Evolutionary conservation across 2,888 invertebrate genomes (phyloP).

Genomic region (Elysia crispata): DNA sequence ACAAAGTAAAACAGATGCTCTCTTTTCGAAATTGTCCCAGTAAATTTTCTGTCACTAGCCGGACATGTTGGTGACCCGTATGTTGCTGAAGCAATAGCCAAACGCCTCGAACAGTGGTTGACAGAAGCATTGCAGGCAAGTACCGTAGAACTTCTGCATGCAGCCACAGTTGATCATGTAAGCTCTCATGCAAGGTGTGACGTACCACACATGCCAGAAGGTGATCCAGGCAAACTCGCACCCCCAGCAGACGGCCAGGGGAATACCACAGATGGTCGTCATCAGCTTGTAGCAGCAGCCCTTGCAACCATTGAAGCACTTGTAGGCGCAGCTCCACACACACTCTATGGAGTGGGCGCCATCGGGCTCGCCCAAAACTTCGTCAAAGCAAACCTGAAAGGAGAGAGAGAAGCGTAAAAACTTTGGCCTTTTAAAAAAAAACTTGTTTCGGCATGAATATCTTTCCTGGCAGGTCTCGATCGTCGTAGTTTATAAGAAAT

Average conservation of each 20-base stretch:
- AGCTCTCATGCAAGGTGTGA: constrained; percentile 83
- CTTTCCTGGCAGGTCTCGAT: too few relatives aligned
- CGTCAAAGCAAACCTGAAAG: constrained; percentile 63
- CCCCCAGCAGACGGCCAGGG: constrained; percentile 82
- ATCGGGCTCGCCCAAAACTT: constrained; percentile 70
- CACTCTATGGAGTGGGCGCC: constrained; percentile 81
- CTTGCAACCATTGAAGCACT: constrained; percentile 83
- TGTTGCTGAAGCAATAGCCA: constrained; percentile 63
- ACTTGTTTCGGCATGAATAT: too few relatives aligned
- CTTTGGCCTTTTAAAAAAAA: too few relatives aligned
- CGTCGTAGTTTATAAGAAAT: too few relatives aligned
- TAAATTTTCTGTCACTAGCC: constrained; percentile 2
- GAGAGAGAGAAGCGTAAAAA: constrained; percentile 2
- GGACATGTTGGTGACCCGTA: constrained; percentile 59
- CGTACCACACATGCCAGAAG: constrained; percentile 84
- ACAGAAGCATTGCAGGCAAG: constrained; percentile 78
- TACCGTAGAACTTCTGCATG: constrained; percentile 76
- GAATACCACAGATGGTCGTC: constrained; percentile 84
- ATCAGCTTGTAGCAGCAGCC: constrained; percentile 85
- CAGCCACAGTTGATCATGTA: constrained; percentile 81
- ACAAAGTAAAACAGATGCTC: neutral
- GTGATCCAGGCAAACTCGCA: constrained; percentile 80
- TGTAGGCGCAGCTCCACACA: constrained; percentile 84
- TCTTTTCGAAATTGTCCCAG: neutral
- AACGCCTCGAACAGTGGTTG: constrained; percentile 63